These are phyloP conservation scores for Eilema griseolum DNA, from an alignment of 2,888 invertebrate species.

Conservation along the genomic window DNA sequence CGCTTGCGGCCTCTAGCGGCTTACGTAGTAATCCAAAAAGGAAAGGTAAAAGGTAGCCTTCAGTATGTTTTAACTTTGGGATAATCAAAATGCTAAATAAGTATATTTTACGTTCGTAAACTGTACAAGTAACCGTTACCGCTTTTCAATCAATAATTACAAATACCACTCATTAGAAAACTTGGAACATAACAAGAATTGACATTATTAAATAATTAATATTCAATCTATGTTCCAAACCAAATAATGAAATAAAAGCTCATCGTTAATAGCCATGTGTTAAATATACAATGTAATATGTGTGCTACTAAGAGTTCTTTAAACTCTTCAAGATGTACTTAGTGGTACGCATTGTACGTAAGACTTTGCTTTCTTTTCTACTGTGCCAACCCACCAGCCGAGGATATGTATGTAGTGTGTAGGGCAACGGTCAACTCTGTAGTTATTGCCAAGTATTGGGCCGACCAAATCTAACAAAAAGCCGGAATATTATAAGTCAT, in stretches of 20 bases:
- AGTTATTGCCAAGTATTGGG: too few species aligned
- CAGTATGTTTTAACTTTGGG: neutral
- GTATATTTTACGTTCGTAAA: neutral
- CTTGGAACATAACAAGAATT: neutral
- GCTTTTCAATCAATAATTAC: neutral
- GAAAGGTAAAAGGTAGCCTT: too few species aligned
- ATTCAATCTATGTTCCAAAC: neutral
- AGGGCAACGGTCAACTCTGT: too few species aligned
- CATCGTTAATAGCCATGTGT: neutral
- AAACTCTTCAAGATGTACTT: neutral
- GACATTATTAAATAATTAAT: neutral
- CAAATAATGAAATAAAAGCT: neutral
- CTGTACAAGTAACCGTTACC: neutral
- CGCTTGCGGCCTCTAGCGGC: neutral
- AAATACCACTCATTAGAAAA: neutral
- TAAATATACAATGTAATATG: neutral
- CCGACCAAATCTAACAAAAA: too few species aligned
- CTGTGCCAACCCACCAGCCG: too few species aligned
- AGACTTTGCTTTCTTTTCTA: too few species aligned
- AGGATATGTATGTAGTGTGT: too few species aligned
- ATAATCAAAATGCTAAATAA: neutral
- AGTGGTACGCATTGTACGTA: neutral
- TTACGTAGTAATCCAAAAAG: neutral
- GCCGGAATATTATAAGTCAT: too few species aligned
- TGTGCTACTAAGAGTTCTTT: neutral